Conservation (phyloP, 2,888 invertebrate genomes). For the Acanthoscelides obtectus region DNA sequence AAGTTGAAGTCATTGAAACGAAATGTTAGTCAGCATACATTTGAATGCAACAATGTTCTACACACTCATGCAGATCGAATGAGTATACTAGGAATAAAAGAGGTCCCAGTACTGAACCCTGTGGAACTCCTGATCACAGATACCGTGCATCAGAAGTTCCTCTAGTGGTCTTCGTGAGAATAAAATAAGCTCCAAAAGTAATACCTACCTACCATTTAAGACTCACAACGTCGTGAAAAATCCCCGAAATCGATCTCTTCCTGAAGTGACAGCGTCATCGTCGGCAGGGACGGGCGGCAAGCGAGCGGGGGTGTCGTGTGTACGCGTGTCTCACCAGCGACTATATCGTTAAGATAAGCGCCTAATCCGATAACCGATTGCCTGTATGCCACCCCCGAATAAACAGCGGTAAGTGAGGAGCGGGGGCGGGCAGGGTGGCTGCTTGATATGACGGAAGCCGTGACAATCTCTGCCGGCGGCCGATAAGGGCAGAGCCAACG, state of each 20-base stretch:
- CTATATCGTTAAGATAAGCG: slow-evolving; percentile 49
- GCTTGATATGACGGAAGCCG: slow-evolving; percentile 43
- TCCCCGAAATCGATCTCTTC: background rate
- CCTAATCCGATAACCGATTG: slow-evolving; percentile 51
- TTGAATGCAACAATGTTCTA: too few species aligned
- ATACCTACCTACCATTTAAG: background rate
- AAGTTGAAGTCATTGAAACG: too few species aligned
- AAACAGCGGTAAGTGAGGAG: slow-evolving; percentile 34
- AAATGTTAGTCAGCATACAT: too few species aligned
- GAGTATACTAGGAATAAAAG: too few species aligned
- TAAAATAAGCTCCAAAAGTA: background rate
- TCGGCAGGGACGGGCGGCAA: too few species aligned
- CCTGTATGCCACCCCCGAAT: slow-evolving; percentile 39
- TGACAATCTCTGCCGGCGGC: slow-evolving; percentile 48
- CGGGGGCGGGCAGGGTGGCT: background rate
- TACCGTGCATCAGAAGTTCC: too few species aligned
- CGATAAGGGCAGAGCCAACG: slow-evolving; percentile 39
- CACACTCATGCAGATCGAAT: too few species aligned
- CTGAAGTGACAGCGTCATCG: background rate
- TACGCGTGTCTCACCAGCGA: slow-evolving; percentile 40
- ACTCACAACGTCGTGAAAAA: background rate
- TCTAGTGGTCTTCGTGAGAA: background rate
- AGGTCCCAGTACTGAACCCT: too few species aligned
- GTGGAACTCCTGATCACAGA: too few species aligned
- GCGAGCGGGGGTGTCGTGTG: slow-evolving; percentile 23